Evolutionary conservation across 92 coral and sea anemone genomes (phyloP).

Genomic region (Paragorgia papillata): DNA sequence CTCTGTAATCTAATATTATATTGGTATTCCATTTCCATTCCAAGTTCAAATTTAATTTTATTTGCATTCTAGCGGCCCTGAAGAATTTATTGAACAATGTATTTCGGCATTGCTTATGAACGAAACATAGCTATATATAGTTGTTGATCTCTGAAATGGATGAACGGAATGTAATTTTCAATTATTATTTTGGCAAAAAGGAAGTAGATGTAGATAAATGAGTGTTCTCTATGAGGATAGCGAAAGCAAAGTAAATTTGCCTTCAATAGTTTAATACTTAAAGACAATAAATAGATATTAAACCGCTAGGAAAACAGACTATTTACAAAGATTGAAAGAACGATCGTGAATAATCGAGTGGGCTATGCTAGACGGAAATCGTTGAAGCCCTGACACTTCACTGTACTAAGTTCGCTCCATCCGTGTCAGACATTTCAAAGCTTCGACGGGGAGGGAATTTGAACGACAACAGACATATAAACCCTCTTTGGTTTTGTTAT

Average conservation of each 20-base stretch:
- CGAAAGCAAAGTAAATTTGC: background rate
- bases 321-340: background rate
- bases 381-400: background rate
- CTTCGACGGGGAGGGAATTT: too few relatives aligned
- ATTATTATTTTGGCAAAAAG: too few relatives aligned
- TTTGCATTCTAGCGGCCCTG: too few relatives aligned
- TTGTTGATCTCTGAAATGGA: too few relatives aligned
- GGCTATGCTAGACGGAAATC: background rate
- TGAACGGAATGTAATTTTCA: too few relatives aligned
- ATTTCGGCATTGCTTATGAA: too few relatives aligned
- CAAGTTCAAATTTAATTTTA: background rate
- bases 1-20: background rate
- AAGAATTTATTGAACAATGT: too few relatives aligned
- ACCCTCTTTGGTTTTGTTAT: too few relatives aligned
- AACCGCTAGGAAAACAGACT: background rate
- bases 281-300: background rate
- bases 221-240: too few relatives aligned
- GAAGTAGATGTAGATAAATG: too few relatives aligned
- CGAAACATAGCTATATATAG: too few relatives aligned
- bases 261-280: background rate
- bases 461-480: too few relatives aligned
- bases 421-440: background rate
- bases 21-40: background rate
- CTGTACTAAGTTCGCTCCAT: background rate
- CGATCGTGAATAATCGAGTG: background rate